Conservation (phyloP, 2,797 vertebrate species). For the Acipenser oxyrinchus region DNA sequence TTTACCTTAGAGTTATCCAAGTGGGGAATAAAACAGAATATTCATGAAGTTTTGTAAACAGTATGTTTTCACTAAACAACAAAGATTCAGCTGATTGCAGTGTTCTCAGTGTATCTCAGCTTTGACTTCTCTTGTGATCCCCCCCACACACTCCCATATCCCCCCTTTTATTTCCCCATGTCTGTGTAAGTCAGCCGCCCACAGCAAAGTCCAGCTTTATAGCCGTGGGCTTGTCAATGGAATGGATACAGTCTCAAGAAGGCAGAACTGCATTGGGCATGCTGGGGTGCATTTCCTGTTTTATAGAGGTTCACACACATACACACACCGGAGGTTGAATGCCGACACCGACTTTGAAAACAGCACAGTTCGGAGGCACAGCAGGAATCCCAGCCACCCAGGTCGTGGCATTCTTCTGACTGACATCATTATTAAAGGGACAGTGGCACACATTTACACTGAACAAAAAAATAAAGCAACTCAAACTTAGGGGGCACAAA, state of each 20-base stretch:
- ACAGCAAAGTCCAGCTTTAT: slow-evolving; percentile 5
- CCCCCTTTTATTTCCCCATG: slow-evolving; percentile 4
- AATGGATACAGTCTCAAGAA: neutral
- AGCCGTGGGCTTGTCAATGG: slow-evolving; percentile 9
- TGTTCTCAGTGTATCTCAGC: too few species aligned
- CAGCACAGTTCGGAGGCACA: neutral
- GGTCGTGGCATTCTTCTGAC: slow-evolving; percentile 47
- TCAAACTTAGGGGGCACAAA: too few species aligned
- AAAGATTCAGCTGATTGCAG: too few species aligned
- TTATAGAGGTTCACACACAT: slow-evolving; percentile 7
- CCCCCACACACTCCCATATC: slow-evolving; percentile 24
- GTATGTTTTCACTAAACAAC: too few species aligned
- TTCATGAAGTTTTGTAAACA: too few species aligned
- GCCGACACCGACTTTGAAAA: slow-evolving; percentile 34
- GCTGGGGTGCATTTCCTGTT: slow-evolving; percentile 4
- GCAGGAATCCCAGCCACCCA: slow-evolving; percentile 40
- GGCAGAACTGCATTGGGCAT: neutral
- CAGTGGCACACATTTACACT: neutral
- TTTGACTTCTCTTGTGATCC: too few species aligned
- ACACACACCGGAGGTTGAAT: slow-evolving; percentile 10
- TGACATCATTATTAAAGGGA: slow-evolving; percentile 50
- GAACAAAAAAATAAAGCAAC: neutral
- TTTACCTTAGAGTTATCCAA: too few species aligned
- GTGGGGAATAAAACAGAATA: too few species aligned
- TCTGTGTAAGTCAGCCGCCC: slow-evolving; percentile 13